Base-by-base conservation (phyloP, 2,797 vertebrate genomes). In the Notoglanidium macrostoma region DNA sequence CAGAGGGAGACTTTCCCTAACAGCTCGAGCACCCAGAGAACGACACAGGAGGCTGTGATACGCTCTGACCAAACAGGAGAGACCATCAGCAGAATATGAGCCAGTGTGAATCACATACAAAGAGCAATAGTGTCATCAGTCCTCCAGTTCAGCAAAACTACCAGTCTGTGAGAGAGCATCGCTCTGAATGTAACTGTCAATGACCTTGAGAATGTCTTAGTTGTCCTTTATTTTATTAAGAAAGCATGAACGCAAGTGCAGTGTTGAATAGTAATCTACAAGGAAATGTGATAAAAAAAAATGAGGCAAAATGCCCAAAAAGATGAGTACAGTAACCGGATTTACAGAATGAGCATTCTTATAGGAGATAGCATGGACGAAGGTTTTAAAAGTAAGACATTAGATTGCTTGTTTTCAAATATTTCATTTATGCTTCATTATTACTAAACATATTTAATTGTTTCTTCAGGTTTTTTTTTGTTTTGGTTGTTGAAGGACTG, bases 101-200 rank as follows among this genome's bases (percentile, higher is more conserved):
- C 46, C 88, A 88, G 87, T 90, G 88, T 72, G 84, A 90, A 88
- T 87, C 83, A 85, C 89, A 83, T 89, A 90, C 89, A 85, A 83
- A 89, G 92, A 95, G 95, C 95, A 95, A 94, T 95, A 93, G 91
- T 88, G 90, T 88, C 93, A 91, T 84, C 89, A 86, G 89, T 90
- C 87, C 90, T 88, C 91, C 92, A 40, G 29, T 63, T 92, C 79
- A 55, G 90, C 85, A 86, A 77, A 46, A 84, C 72, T 54, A 77
- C 72, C 78, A 87, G 87, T 80, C 84, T 84, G 74, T 91, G 89
- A 73, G 84, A 67, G 86, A 92, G 90, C 90, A 90, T 90, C 73
- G 90, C 85, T 61, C 82, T 92, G 94, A 96, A 94, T 94, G 94
- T 95, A 92, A 92, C 87, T 70, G 88, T 89, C 88, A 89, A 87